phyloP scores from a whole-genome alignment of 1,140 invertebrate species.

The Trichonephila inaurata region DNA sequence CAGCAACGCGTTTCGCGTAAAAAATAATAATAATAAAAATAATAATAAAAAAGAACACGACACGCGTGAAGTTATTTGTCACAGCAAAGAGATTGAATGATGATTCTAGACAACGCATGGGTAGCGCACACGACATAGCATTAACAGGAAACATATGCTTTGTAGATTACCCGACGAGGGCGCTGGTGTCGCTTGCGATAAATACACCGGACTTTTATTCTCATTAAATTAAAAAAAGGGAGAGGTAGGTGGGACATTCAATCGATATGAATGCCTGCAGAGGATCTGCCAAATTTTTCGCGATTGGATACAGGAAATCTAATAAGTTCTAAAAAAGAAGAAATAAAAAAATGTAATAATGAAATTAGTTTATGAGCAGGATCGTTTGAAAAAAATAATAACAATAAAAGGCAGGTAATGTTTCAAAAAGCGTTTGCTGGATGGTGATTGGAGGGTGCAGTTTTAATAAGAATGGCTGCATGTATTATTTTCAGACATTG shows the following conservation, averaged over 20 bases:
- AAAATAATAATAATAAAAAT: not conserved
- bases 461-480: constrained; percentile 2
- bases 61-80: not conserved
- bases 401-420: not conserved
- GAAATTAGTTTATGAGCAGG: not conserved
- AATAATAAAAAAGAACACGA: not conserved
- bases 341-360: not conserved
- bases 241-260: constrained; percentile 15
- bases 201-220: constrained; percentile 14
- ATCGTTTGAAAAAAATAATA: not conserved
- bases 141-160: constrained; percentile 34
- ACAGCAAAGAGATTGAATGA: not conserved
- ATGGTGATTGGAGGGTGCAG: not conserved
- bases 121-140: not conserved
- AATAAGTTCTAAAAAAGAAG: not conserved
- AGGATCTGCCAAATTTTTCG: constrained; percentile 5
- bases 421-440: not conserved
- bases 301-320: not conserved
- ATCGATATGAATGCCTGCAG: constrained; percentile 34
- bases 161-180: not conserved
- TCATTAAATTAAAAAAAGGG: constrained; percentile 53
- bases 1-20: not conserved
- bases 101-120: not conserved
- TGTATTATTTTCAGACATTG: not conserved
- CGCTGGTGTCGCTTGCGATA: not conserved